Evolutionary conservation across 2,113 vertebrate species (phyloP).

Genomic region (Lycaon pictus): DNA sequence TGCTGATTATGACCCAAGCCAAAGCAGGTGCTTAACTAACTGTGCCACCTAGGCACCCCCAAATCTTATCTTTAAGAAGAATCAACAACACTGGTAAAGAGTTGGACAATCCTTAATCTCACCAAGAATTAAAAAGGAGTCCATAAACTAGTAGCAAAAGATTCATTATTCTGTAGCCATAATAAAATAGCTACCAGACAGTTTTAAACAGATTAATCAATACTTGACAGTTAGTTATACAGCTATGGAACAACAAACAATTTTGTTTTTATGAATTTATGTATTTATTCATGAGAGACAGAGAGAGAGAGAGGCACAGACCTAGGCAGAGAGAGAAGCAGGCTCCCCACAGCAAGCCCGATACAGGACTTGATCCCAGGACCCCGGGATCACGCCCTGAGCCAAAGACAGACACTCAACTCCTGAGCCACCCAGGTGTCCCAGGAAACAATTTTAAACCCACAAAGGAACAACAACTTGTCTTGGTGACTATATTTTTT

Average conservation of each 20-base stretch:
- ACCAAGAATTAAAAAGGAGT: neutral
- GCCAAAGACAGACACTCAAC: no score
- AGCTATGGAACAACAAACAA: neutral
- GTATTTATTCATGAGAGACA: no score
- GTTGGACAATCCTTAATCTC: neutral
- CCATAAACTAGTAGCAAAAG: neutral
- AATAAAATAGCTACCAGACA: neutral
- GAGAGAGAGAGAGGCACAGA: no score
- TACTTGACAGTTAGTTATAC: constrained; percentile 22
- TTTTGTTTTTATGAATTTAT: no score
- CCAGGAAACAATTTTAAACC: constrained; percentile 1
- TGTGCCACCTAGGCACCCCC: neutral
- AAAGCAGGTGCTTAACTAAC: neutral
- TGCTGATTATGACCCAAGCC: neutral
- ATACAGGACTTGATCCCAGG: no score
- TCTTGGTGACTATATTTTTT: neutral
- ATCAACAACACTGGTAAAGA: neutral
- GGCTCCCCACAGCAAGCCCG: no score
- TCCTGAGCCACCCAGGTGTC: no score
- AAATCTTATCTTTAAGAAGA: neutral
- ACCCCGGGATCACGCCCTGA: no score
- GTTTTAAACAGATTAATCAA: constrained; percentile 44
- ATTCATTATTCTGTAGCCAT: neutral
- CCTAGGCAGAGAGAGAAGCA: no score
- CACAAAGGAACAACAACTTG: neutral